These are phyloP conservation scores for Cherax destructor DNA, from an alignment of 1,140 invertebrate genomes.

Conservation along the genomic window DNA sequence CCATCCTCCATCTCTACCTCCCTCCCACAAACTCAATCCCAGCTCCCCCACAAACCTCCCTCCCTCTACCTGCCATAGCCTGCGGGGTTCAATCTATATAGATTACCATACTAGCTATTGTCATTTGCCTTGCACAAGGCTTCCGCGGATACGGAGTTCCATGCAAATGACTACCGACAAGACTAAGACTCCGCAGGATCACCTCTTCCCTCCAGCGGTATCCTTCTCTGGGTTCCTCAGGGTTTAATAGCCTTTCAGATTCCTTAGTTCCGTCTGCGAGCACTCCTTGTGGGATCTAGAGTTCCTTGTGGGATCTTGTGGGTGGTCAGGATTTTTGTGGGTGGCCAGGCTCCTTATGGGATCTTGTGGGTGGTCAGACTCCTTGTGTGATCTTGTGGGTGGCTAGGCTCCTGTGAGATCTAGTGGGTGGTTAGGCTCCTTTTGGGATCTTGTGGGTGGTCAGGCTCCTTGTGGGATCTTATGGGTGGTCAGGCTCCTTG, in stretches of 20 bases:
- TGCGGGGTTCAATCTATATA: neutral
- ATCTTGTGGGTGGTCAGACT: too few relatives aligned
- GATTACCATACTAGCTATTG: slow-evolving; percentile 12
- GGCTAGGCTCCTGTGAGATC: too few relatives aligned
- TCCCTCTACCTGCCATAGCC: neutral
- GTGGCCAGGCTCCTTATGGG: too few relatives aligned
- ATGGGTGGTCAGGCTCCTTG: too few relatives aligned
- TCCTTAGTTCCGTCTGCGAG: neutral
- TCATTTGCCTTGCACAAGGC: slow-evolving; percentile 20
- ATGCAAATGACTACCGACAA: neutral
- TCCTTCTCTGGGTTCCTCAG: neutral
- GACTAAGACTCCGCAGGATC: neutral
- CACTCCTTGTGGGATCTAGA: slow-evolving; percentile 11
- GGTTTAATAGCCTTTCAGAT: neutral
- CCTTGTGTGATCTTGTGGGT: too few relatives aligned
- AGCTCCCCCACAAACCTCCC: too few relatives aligned
- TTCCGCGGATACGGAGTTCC: neutral
- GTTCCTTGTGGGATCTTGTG: too few relatives aligned
- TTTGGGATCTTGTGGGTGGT: too few relatives aligned
- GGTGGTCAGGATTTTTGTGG: neutral
- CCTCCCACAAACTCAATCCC: neutral
- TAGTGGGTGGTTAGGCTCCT: too few relatives aligned
- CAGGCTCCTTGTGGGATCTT: too few relatives aligned
- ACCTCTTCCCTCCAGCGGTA: neutral
- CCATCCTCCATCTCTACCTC: neutral